Evolutionary conservation across 2,888 invertebrate species (phyloP).

Genomic region (Drosophila neonasuta): DNA sequence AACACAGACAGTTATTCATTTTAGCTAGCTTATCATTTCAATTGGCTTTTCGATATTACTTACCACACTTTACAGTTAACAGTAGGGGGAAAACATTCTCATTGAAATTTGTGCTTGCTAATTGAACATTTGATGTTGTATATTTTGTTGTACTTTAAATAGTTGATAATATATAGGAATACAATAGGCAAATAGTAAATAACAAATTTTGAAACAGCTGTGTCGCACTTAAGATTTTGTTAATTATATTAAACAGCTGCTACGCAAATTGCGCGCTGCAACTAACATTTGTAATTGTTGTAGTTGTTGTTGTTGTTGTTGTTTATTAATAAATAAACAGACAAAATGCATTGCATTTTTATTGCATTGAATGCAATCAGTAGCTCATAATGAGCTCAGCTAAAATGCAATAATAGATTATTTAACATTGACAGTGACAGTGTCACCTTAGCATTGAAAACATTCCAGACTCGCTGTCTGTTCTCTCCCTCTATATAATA

Average conservation of each 20-base stretch:
- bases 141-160: too few species aligned
- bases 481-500: not conserved
- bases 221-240: conserved; percentile 29
- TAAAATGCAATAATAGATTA: conserved; percentile 5
- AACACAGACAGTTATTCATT: not conserved
- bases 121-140: too few species aligned
- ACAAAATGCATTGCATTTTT: conserved; percentile 1
- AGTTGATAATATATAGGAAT: too few species aligned
- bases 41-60: conserved; percentile 25
- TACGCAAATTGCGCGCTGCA: conserved; percentile 21
- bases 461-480: not conserved
- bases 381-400: not conserved
- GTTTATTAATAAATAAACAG: conserved; percentile 12
- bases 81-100: too few species aligned
- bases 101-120: too few species aligned
- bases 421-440: not conserved
- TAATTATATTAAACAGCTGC: conserved; percentile 48
- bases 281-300: not conserved
- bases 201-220: conserved; percentile 42
- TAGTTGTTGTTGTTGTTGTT: not conserved
- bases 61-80: conserved; percentile 5
- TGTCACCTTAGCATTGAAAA: not conserved
- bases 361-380: not conserved
- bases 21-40: conserved; percentile 34
- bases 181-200: conserved; percentile 4